phyloP scores from a whole-genome alignment of 2,888 invertebrate species.

The Exephanes ischioxanthus region DNA sequence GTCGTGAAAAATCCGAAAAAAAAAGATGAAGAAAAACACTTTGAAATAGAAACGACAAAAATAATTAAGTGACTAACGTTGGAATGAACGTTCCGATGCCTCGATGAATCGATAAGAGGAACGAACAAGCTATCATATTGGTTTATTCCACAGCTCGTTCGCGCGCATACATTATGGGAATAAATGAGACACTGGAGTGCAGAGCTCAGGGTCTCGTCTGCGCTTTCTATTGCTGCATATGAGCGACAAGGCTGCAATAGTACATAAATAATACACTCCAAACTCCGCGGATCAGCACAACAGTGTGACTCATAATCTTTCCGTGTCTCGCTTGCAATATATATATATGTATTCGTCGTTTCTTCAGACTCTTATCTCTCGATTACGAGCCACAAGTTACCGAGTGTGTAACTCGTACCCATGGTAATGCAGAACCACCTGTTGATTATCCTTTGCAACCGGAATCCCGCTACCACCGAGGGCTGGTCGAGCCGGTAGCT shows the following conservation, averaged over 20 bases:
- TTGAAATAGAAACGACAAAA: not conserved
- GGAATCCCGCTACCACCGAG: constrained; percentile 14
- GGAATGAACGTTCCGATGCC: not conserved
- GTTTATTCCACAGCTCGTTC: constrained; percentile 27
- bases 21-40: not conserved
- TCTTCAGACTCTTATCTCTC: constrained; percentile 53
- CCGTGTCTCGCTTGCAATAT: not conserved
- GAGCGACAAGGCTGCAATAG: constrained; percentile 31
- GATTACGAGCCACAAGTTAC: constrained; percentile 45
- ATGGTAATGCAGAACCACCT: constrained; percentile 56
- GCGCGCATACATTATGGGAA: not conserved
- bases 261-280: constrained; percentile 27
- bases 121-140: constrained; percentile 26
- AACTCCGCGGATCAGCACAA: constrained; percentile 44
- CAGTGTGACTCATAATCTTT: constrained; percentile 63
- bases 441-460: constrained; percentile 52
- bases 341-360: constrained; percentile 1
- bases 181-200: constrained; percentile 43
- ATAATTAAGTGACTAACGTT: constrained; percentile 49
- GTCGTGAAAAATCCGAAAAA: not conserved
- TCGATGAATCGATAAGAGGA: constrained; percentile 36
- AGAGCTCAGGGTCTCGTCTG: constrained; percentile 65
- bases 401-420: constrained; percentile 22
- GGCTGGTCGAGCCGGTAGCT: constrained; percentile 2
- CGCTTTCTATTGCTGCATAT: constrained; percentile 65